phyloP scores from a whole-genome alignment of 2,113 vertebrate genomes.

The Hippolais icterina region DNA sequence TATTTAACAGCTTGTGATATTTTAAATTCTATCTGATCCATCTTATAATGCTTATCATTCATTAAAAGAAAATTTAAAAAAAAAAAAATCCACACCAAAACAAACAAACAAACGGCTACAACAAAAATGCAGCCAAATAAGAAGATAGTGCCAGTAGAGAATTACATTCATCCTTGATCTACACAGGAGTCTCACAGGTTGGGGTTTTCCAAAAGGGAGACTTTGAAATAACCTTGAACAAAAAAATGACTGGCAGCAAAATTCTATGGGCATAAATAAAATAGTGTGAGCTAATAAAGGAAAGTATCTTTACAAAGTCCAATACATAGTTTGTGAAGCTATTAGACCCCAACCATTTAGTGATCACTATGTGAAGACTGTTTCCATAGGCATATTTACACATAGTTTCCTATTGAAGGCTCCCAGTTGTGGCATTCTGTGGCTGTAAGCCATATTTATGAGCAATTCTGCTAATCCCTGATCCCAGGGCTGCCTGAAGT shows the following conservation, averaged over 20 bases:
- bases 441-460: slow-evolving; percentile 63
- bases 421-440: slow-evolving; percentile 51
- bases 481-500: slow-evolving; percentile 54
- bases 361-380: slow-evolving; percentile 7
- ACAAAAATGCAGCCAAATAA: neutral
- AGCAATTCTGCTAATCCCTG: slow-evolving; percentile 67
- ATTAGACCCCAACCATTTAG: neutral
- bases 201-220: neutral
- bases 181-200: neutral
- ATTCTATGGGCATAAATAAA: neutral
- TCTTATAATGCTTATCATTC: neutral
- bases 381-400: slow-evolving; percentile 54
- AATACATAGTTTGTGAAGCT: neutral
- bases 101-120: neutral
- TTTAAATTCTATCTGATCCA: slow-evolving; percentile 1
- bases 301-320: neutral
- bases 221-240: neutral
- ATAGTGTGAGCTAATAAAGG: neutral
- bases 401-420: slow-evolving; percentile 11
- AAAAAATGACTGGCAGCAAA: neutral
- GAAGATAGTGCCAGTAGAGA: neutral
- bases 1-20: slow-evolving; percentile 31
- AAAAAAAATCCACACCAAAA: too few relatives aligned
- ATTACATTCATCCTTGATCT: neutral
- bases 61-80: neutral